A percentile compares a stretch with the other conserved stretches of the same genome.
Evolutionary conservation across 2,797 vertebrate species (phyloP).

Genomic region (Philypnodon macrostomus): DNA sequence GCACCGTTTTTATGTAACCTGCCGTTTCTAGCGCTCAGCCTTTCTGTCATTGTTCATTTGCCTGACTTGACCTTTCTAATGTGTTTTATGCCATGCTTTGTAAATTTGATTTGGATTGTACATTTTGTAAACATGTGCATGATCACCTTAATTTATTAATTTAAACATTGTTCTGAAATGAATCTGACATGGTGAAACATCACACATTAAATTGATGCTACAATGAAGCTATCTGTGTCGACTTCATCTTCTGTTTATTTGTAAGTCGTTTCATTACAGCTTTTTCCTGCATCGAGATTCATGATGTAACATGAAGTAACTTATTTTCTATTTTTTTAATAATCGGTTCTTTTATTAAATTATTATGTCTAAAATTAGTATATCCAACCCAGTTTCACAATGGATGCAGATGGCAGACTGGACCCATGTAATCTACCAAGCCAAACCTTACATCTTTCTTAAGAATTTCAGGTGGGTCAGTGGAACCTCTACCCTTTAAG

Average conservation of each 20-base stretch:
- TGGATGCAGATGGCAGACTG: too few species aligned
- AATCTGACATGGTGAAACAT: constrained; percentile 31
- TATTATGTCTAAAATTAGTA: too few species aligned
- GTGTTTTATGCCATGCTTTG: constrained; percentile 72
- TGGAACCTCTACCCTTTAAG: too few species aligned
- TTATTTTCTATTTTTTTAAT: too few species aligned
- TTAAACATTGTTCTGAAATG: constrained; percentile 86
- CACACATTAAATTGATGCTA: constrained; percentile 12
- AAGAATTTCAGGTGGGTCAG: too few species aligned
- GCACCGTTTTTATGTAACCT: constrained; percentile 75
- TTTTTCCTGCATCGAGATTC: too few species aligned
- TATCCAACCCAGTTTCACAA: too few species aligned
- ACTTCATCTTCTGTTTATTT: not conserved
- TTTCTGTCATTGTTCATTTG: constrained; percentile 76
- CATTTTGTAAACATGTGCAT: constrained; percentile 86
- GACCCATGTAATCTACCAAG: too few species aligned
- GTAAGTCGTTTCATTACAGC: too few species aligned
- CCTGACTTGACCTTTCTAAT: constrained; percentile 78
- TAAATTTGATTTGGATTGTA: constrained; percentile 80
- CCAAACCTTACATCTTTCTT: too few species aligned
- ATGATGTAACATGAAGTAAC: too few species aligned
- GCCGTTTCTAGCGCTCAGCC: constrained; percentile 56
- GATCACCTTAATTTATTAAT: constrained; percentile 94
- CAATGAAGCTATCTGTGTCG: not conserved
- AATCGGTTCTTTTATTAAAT: too few species aligned